Evolutionary conservation across 2,797 vertebrate genomes (phyloP), one percentile per base, ranked within the genome.

Genomic region (Macrochelys suwanniensis): DNA sequence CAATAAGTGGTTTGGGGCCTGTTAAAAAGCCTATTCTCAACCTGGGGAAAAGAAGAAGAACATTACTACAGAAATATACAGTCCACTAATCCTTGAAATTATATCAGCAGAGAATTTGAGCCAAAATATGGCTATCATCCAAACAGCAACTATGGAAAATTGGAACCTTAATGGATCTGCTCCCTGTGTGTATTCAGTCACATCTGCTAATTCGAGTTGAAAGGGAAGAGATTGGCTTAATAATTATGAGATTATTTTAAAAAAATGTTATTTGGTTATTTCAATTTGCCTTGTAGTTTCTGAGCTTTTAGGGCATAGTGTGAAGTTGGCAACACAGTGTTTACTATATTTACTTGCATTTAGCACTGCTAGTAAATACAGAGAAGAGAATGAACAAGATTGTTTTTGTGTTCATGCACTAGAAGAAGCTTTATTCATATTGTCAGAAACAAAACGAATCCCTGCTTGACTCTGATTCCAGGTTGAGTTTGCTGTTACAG

Each of bases 1-100:
- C 98, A 1, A 99, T 98, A 77, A 99, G 98, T 3, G 98, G 98
- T 96, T 99, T 99, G 8, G 99, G 99, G 23, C 99, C 99, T 0
- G 99, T 99, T 89, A 99, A 92, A 92, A 99, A 99, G 33, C 99
- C 99, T 13, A 99, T 97, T 97, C 99, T 98, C 96, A 99, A 96
- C 37, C 99, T 99, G 16, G 83, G 25, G 3, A 31, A 82, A 91
- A 95, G n/a, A 86, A 95, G 92, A 77, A 37, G 1, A 7, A 77
- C 26, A 56, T 88, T 94, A 95, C 2, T 28, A 53, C 1, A 85
- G 37, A 85, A 93, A 91, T 53, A 54, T 49, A 47, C n/a, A 82
- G 4, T 7, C 6, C 79, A 31, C 5, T 59, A 50, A 76, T 86
- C 56, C 5, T 89, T 87, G 15, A 6, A 33, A 9, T 37, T 45